Evolutionary conservation across 2,113 vertebrate genomes (phyloP), one percentile per base, ranked within the genome.

Genomic region (Colossoma macropomum): DNA sequence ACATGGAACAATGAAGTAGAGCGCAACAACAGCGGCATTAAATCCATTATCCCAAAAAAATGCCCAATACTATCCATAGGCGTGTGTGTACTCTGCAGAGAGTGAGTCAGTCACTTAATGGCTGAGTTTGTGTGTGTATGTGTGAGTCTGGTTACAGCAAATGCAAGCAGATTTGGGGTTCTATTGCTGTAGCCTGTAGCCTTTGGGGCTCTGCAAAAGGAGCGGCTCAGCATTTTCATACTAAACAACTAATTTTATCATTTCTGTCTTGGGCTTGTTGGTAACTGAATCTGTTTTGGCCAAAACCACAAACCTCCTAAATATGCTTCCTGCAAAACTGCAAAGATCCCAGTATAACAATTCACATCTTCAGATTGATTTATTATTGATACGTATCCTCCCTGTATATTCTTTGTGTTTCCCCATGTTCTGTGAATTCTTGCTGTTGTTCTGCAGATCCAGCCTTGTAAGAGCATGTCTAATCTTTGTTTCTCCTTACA

Each of bases 41-140:
- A 91, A 92, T 92, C 86, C 91, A 92, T 92, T 87, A 88, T 77
- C 80, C n/a, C 25, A 88, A 92, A 87, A 89, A 86, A 90, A 90
- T 86, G 88, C 75, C 41, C 0, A 45, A 76, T 80, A 69, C 65
- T 70, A 38, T 69, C 65, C 63, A 76, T 71, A 41, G 77, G 38
- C 73, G 65, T 76, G 21, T 34, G 13, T 56, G 77, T 82, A 85
- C 79, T 45, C 52, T 23, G 87, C 82, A 80, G 72, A 76, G 25
- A 85, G 27, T 70, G 87, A 77, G 75, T 82, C 68, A 82, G 80
- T 81, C 68, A 75, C 69, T 81, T 82, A 83, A 74, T 79, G 30
- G 6, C 68, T 15, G 75, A 69, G 27, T 63, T 75, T 73, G 81
- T 5, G n/a, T 54, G 52, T 13, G 15, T 34, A 34, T 17, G 0